Percentiles rank a stretch among this genome's conserved stretches.
Evolutionary conservation across 2,797 vertebrate species (phyloP).

Genomic region (Argentina silus): DNA sequence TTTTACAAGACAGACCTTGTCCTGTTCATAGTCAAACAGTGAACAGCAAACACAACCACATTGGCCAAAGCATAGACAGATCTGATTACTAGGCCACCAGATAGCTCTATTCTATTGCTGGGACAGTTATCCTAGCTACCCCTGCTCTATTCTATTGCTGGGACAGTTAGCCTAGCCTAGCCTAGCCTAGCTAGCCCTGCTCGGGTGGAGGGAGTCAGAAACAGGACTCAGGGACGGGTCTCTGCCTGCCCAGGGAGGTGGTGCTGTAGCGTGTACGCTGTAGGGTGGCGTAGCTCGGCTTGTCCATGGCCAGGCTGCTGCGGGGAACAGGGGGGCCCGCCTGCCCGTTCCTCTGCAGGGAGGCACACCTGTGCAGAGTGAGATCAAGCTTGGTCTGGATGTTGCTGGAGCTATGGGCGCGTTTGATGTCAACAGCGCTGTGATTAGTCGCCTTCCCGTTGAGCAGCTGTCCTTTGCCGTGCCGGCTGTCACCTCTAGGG

Average conservation of each 20-base stretch:
- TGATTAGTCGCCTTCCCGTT: conserved; percentile 55
- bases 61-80: too few species aligned
- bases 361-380: conserved; percentile 74
- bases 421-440: conserved; percentile 67
- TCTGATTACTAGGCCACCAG: too few species aligned
- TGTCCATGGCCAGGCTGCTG: conserved; percentile 65
- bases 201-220: conserved; percentile 61
- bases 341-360: conserved; percentile 77
- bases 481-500: conserved; percentile 41
- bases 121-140: not conserved
- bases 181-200: too few species aligned
- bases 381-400: conserved; percentile 76
- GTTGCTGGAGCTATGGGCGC: conserved; percentile 85
- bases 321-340: conserved; percentile 39
- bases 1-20: too few species aligned
- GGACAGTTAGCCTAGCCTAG: not conserved
- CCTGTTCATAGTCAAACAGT: too few species aligned
- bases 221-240: conserved; percentile 75
- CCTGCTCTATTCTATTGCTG: not conserved
- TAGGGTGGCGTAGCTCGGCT: conserved; percentile 69
- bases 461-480: conserved; percentile 47
- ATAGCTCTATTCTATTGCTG: not conserved
- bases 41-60: too few species aligned
- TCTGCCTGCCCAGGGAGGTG: conserved; percentile 79
- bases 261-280: conserved; percentile 80